Conservation (phyloP, 2,888 invertebrate genomes). For the Heliconius sara region DNA sequence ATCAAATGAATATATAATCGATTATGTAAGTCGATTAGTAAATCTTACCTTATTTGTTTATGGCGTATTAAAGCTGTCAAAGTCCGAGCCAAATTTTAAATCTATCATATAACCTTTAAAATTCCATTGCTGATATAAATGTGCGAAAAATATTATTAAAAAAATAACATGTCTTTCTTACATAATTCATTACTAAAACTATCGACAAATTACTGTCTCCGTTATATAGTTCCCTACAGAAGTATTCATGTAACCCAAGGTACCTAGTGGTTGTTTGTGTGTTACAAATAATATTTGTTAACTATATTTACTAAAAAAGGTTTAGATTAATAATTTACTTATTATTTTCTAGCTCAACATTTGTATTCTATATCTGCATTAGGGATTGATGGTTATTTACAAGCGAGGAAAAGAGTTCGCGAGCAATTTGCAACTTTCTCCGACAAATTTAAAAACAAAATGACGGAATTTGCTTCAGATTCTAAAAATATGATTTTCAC, state of each 20-base stretch:
- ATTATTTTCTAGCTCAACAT: constrained; percentile 62
- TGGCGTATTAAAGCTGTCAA: neutral
- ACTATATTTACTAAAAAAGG: constrained; percentile 4
- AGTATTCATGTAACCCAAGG: constrained; percentile 50
- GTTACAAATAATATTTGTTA: neutral
- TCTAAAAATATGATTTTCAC: constrained; percentile 89
- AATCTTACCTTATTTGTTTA: neutral
- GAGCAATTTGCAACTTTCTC: constrained; percentile 85
- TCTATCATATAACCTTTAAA: constrained; percentile 19
- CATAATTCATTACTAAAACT: constrained; percentile 56
- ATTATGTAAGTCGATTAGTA: neutral
- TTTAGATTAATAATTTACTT: neutral
- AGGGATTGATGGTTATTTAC: constrained; percentile 85
- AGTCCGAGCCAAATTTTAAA: constrained; percentile 20
- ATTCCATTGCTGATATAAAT: neutral
- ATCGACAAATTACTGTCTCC: constrained; percentile 53
- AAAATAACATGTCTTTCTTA: constrained; percentile 59
- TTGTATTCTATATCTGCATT: constrained; percentile 84
- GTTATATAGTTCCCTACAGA: constrained; percentile 55
- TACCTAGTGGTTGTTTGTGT: constrained; percentile 28
- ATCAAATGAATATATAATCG: neutral
- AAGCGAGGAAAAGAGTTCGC: constrained; percentile 79
- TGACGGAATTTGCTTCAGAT: constrained; percentile 85
- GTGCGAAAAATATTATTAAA: constrained; percentile 29
- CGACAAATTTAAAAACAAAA: constrained; percentile 88